These are phyloP conservation scores for Zingel zingel DNA, from an alignment of 2,113 vertebrate species.

Conservation along the genomic window DNA sequence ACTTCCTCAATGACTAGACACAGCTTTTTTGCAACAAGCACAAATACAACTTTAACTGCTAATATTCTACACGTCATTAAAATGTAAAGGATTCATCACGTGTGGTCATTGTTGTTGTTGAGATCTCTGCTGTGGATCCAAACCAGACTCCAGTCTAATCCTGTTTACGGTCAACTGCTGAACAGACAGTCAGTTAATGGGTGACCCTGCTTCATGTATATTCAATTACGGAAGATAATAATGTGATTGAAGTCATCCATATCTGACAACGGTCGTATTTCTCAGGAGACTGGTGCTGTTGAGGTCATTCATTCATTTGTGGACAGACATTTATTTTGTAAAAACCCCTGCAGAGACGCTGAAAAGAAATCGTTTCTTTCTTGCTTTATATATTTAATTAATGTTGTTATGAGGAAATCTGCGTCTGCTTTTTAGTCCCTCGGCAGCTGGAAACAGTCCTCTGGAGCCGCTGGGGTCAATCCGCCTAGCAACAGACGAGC, in stretches of 20 bases:
- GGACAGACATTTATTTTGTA: not conserved
- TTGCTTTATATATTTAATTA: not conserved
- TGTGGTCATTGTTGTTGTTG: not conserved
- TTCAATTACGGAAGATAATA: not conserved
- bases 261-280: conserved; percentile 3
- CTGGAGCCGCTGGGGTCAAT: not conserved
- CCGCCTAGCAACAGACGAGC: conserved; percentile 59
- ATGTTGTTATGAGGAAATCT: not conserved
- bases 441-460: not conserved
- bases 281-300: not conserved
- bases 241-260: conserved; percentile 3
- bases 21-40: too few species aligned
- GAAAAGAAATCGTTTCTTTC: not conserved
- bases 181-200: not conserved
- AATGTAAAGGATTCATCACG: not conserved
- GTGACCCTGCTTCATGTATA: not conserved
- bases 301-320: not conserved
- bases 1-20: too few species aligned
- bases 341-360: not conserved
- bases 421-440: conserved; percentile 5
- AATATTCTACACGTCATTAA: not conserved
- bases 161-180: conserved; percentile 24
- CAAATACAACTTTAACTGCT: too few species aligned
- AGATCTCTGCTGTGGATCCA: not conserved
- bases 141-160: conserved; percentile 24